Conservation (phyloP, 1,140 invertebrate genomes). For the Leguminivora glycinivorella region DNA sequence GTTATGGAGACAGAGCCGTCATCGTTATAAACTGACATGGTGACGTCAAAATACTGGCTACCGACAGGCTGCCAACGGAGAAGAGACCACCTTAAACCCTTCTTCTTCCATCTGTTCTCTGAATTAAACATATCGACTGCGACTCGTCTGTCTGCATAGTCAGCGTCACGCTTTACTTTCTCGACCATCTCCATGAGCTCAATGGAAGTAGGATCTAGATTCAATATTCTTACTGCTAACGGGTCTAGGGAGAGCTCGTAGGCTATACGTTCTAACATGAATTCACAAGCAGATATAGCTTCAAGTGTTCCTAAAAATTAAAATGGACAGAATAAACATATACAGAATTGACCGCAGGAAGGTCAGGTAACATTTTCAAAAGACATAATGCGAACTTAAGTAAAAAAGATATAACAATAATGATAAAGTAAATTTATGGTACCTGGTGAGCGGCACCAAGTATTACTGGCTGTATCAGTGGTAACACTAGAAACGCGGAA, state of each 20-base stretch:
- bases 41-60: slow-evolving; percentile 80
- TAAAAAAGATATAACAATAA: neutral
- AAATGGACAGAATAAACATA: neutral
- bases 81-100: slow-evolving; percentile 83
- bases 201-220: slow-evolving; percentile 77
- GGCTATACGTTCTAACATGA: slow-evolving; percentile 91
- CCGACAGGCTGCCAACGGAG: slow-evolving; percentile 81
- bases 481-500: slow-evolving; percentile 55
- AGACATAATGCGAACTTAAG: neutral
- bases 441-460: slow-evolving; percentile 78
- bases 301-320: slow-evolving; percentile 81
- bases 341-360: too few relatives aligned
- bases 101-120: slow-evolving; percentile 88
- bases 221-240: slow-evolving; percentile 82
- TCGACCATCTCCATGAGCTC: neutral
- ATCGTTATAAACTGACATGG: slow-evolving; percentile 84
- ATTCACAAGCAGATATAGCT: slow-evolving; percentile 84
- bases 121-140: slow-evolving; percentile 82
- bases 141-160: slow-evolving; percentile 80
- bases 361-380: too few relatives aligned
- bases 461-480: slow-evolving; percentile 73
- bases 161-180: slow-evolving; percentile 75
- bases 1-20: slow-evolving; percentile 88
- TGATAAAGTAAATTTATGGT: too few relatives aligned
- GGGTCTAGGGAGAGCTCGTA: slow-evolving; percentile 84